Evolutionary conservation across 2,797 vertebrate genomes (phyloP).

Genomic region (Threskiornis aethiopicus): DNA sequence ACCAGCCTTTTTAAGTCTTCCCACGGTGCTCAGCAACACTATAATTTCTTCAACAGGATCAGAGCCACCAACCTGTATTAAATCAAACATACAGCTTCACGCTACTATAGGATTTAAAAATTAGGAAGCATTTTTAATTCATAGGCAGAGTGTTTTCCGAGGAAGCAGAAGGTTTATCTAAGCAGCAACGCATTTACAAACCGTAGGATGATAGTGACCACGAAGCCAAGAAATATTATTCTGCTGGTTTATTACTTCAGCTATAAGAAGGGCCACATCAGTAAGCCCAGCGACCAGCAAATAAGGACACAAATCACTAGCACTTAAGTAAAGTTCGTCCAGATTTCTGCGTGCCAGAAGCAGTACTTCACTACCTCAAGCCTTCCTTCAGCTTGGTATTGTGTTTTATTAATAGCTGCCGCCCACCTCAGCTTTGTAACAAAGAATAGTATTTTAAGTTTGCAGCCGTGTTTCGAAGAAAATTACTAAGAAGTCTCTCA

Average conservation of each 20-base stretch:
- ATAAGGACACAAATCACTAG: not conserved
- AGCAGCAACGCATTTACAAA: accelerated
- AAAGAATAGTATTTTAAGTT: not conserved
- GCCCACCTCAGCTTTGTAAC: not conserved
- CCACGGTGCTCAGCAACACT: not conserved
- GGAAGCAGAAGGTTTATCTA: not conserved
- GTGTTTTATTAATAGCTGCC: not conserved
- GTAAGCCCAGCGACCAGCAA: not conserved
- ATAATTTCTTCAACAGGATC: not conserved
- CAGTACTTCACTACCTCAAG: not conserved
- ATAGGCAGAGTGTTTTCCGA: not conserved
- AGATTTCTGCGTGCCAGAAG: not conserved
- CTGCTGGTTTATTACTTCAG: not conserved
- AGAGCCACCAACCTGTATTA: not conserved
- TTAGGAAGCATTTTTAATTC: not conserved
- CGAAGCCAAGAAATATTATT: not conserved
- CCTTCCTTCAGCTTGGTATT: not conserved
- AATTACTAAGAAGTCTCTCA: not conserved
- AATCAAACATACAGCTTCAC: not conserved
- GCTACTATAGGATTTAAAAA: not conserved
- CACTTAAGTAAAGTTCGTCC: not conserved
- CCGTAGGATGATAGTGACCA: not conserved
- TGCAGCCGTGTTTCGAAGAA: not conserved
- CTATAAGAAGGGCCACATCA: not conserved
- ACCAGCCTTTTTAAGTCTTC: not conserved